Evolutionary conservation across 2,888 invertebrate genomes (phyloP).

Genomic region (Thelaira solivaga): DNA sequence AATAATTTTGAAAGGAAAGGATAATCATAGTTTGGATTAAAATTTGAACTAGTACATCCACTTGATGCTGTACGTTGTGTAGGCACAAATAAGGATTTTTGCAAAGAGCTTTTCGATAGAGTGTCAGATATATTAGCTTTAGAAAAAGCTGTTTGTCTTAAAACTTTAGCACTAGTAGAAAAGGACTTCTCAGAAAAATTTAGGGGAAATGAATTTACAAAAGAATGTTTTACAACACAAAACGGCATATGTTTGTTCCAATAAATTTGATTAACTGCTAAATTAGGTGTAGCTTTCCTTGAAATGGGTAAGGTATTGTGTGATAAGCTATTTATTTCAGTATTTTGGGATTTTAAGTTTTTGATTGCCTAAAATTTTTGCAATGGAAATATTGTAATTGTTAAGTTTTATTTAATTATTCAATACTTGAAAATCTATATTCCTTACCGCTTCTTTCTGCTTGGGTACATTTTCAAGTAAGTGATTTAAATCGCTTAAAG

Average conservation of each 20-base stretch:
- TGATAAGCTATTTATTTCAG: too few species aligned
- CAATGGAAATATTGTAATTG: too few species aligned
- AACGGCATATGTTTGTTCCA: background rate
- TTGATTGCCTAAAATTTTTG: too few species aligned
- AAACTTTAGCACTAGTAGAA: background rate
- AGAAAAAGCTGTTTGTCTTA: background rate
- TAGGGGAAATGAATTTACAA: background rate
- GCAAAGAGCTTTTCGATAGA: background rate
- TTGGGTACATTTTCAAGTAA: constrained; percentile 58
- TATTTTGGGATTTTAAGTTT: background rate
- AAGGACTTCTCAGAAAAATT: background rate
- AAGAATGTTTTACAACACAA: background rate
- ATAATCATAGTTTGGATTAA: constrained; percentile 33
- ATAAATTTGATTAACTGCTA: background rate
- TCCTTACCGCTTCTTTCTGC: too few species aligned
- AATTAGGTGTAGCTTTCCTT: too few species aligned
- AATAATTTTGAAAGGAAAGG: constrained; percentile 42
- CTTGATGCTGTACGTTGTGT: background rate
- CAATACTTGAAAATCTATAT: too few species aligned
- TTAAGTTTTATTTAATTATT: too few species aligned
- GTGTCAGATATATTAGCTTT: background rate
- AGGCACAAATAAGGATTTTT: background rate
- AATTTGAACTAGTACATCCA: background rate
- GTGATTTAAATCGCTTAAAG: constrained; percentile 52
- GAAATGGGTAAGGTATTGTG: too few species aligned